Conservation (phyloP, 2,888 invertebrate species). For the Blastobasis adustella region DNA sequence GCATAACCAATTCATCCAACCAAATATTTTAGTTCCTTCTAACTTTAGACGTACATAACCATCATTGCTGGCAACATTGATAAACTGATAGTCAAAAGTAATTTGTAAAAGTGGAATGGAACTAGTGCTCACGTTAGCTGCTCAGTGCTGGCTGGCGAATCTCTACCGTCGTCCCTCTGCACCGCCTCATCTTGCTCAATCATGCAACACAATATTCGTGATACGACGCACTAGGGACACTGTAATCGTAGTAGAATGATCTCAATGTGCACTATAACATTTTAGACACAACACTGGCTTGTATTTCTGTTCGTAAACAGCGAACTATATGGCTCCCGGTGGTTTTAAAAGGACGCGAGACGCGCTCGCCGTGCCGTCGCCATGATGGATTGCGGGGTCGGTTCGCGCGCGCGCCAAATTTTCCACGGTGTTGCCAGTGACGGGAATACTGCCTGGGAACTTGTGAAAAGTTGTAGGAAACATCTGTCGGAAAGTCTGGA, state of each 20-base stretch:
- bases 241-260: constrained; percentile 29
- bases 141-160: constrained; percentile 67
- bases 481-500: neutral
- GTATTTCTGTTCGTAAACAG: constrained; percentile 23
- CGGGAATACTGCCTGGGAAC: neutral
- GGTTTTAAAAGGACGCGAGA: constrained; percentile 43
- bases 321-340: constrained; percentile 31
- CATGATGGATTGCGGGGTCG: constrained; percentile 56
- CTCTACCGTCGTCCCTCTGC: constrained; percentile 57
- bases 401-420: constrained; percentile 70
- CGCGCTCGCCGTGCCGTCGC: constrained; percentile 57
- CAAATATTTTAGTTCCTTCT: no score
- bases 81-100: no score
- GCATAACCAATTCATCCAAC: no score
- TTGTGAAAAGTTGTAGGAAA: neutral
- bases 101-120: no score
- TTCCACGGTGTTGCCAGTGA: constrained; percentile 28
- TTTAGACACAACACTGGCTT: constrained; percentile 33
- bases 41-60: no score
- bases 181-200: constrained; percentile 56
- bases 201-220: constrained; percentile 57
- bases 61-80: no score
- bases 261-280: constrained; percentile 52
- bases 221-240: constrained; percentile 45
- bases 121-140: constrained; percentile 62